phyloP scores from a whole-genome alignment of 1,140 invertebrate genomes.

The Vanessa atalanta region DNA sequence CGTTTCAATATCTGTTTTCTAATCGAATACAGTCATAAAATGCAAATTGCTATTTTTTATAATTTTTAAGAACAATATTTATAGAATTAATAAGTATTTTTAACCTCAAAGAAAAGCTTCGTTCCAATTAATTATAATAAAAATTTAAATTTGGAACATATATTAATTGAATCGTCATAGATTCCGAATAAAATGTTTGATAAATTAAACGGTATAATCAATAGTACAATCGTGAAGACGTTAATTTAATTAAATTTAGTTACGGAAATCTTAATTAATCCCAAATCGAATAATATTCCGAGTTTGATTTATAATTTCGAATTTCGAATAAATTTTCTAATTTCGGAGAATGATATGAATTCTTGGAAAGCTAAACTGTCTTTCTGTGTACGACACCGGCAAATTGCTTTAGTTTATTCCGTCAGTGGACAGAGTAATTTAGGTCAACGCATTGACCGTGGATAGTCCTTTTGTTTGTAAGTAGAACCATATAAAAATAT shows the following conservation, averaged over 20 bases:
- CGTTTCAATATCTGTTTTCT: no score
- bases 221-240: background rate
- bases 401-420: conserved; percentile 27
- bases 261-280: background rate
- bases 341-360: conserved; percentile 7
- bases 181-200: no score
- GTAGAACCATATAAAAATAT: background rate
- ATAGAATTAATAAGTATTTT: no score
- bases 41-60: no score
- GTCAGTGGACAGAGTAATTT: conserved; percentile 20
- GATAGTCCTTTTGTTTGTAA: conserved; percentile 15
- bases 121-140: no score
- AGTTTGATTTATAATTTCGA: background rate
- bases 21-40: no score
- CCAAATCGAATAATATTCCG: background rate
- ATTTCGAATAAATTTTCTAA: background rate
- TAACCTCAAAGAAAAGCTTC: no score
- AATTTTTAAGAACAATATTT: no score
- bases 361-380: background rate
- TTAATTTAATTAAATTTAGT: background rate
- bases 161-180: no score
- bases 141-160: no score
- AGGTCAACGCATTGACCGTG: conserved; percentile 12
- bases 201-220: no score
- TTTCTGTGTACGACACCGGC: conserved; percentile 17